Evolutionary conservation across 1,140 invertebrate genomes (phyloP), one percentile per base, ranked within the genome.

Genomic region (Patella vulgata): DNA sequence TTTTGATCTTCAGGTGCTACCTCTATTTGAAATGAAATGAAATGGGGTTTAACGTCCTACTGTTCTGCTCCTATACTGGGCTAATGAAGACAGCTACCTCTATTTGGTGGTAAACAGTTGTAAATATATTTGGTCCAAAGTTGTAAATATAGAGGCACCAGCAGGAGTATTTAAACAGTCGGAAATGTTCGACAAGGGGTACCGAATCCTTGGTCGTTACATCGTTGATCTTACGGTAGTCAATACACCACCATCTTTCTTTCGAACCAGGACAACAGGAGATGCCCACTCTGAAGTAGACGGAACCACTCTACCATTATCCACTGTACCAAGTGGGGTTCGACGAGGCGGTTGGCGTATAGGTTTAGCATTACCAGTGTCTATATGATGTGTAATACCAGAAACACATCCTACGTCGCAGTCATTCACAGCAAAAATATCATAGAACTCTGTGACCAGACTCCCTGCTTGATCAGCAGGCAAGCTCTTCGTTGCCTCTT

Each of bases 21-120:
- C 28, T 55, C 42, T 0, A 86, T 62, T 56, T 85, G 84, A 77
- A n/a, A n/a, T 87, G 86, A 53, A 89, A 90, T 48, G 88, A 88
- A 6, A 75, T 47, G 11, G 75, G 46, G 0, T n/a, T n/a, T n/a
- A n/a, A n/a, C n/a, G n/a, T n/a, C n/a, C n/a, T n/a, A n/a, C n/a
- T n/a, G n/a, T n/a, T n/a, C n/a, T n/a, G n/a, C n/a, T n/a, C n/a
- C n/a, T n/a, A n/a, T n/a, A n/a, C n/a, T n/a, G n/a, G n/a, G n/a
- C n/a, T n/a, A n/a, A n/a, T n/a, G n/a, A n/a, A n/a, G n/a, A n/a
- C n/a, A n/a, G n/a, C n/a, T n/a, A 77, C 68, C 27, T 58, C 42
- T 17, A 54, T 48, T 27, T 65, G 68, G 12, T 61, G 42, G 70
- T 70, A 64, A 68, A 11, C 36, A 59, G 8, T 28, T 50, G 6